Evolutionary conservation across 2,888 invertebrate genomes (phyloP).

Genomic region (Dryobota labecula): DNA sequence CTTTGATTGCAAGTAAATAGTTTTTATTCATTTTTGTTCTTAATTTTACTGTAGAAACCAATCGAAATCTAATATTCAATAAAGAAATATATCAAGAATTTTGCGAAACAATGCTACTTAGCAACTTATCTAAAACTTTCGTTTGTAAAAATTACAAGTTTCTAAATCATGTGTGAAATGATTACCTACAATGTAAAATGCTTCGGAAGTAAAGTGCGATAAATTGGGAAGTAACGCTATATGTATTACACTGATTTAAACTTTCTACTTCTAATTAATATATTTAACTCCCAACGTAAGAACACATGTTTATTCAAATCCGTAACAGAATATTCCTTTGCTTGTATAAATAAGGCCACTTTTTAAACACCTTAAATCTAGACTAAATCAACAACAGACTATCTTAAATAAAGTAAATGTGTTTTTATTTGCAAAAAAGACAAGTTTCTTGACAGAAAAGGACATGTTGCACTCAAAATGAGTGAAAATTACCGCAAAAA

Average conservation of each 20-base stretch:
- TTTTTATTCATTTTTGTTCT: background rate
- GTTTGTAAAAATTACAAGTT: constrained; percentile 50
- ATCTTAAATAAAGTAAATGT: background rate
- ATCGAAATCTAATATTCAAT: background rate
- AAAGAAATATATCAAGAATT: constrained; percentile 3
- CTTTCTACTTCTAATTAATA: constrained; percentile 50
- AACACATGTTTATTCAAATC: constrained; percentile 10
- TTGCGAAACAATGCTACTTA: constrained; percentile 35
- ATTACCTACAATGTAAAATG: constrained; percentile 44
- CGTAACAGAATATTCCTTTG: constrained; percentile 5
- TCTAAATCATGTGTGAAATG: constrained; percentile 55
- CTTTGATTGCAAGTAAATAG: background rate
- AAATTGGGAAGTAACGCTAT: constrained; percentile 34
- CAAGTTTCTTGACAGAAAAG: background rate
- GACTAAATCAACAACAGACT: constrained; percentile 5
- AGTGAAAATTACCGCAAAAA: background rate
- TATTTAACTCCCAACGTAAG: constrained; percentile 22
- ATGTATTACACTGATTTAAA: constrained; percentile 26
- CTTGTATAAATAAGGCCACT: background rate
- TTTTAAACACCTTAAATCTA: constrained; percentile 2
- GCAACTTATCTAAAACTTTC: constrained; percentile 51
- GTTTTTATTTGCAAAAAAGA: background rate
- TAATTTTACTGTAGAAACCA: background rate
- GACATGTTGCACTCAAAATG: background rate
- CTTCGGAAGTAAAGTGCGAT: constrained; percentile 36